Percentiles rank a stretch among this genome's conserved stretches.
Conservation (phyloP, 2,113 vertebrate genomes). For the Chloropsis hardwickii region DNA sequence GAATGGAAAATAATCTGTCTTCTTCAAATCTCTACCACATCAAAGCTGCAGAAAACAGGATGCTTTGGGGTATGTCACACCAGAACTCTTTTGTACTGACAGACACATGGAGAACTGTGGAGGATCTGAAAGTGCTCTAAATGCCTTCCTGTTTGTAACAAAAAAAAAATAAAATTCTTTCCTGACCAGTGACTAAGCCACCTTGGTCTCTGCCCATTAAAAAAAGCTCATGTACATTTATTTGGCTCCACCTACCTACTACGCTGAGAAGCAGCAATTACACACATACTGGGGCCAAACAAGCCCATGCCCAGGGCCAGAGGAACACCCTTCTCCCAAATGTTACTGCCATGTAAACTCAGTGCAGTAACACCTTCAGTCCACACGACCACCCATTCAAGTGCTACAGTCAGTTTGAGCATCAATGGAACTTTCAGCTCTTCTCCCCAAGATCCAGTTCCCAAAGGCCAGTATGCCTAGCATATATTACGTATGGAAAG, state of each 20-base stretch:
- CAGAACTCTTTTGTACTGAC: not conserved
- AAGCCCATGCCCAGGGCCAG: not conserved
- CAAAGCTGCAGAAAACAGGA: not conserved
- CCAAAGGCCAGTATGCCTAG: not conserved
- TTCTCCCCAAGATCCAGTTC: not conserved
- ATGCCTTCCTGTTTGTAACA: not conserved
- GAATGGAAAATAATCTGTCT: not conserved
- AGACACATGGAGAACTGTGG: not conserved
- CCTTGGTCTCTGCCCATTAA: not conserved
- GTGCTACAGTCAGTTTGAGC: not conserved
- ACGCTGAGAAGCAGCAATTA: not conserved
- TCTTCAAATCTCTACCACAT: not conserved
- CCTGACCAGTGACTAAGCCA: not conserved
- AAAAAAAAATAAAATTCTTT: not conserved
- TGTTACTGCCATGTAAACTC: not conserved
- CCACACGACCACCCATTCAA: not conserved
- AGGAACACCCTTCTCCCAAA: not conserved
- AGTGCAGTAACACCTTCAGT: not conserved
- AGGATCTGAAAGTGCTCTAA: not conserved
- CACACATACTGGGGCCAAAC: not conserved
- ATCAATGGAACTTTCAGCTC: not conserved
- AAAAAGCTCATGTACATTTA: not conserved
- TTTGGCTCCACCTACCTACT: not conserved
- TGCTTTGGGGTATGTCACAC: not conserved
- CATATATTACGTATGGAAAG: not conserved